These are phyloP conservation scores for Drosophila punjabiensis DNA, from an alignment of 1,140 invertebrate genomes.

Conservation along the genomic window DNA sequence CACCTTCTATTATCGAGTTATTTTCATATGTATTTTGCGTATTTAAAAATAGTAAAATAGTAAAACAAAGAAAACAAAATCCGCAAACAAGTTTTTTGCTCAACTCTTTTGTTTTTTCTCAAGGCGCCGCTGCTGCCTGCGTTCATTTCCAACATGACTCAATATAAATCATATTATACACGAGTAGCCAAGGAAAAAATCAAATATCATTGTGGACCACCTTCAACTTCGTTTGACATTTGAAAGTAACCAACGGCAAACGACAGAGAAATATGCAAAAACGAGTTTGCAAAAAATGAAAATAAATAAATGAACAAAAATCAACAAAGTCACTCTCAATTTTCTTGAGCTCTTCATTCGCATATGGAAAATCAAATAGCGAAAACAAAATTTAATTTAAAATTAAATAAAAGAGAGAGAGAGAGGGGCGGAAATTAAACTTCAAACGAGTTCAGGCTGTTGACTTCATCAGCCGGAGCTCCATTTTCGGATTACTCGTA, in stretches of 20 bases:
- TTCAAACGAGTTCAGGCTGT: slow-evolving; percentile 57
- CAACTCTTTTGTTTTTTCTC: slow-evolving; percentile 70
- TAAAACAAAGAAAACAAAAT: background rate
- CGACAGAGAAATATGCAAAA: slow-evolving; percentile 75
- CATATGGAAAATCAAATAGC: slow-evolving; percentile 52
- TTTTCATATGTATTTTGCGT: background rate
- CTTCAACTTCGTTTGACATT: slow-evolving; percentile 82
- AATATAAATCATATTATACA: slow-evolving; percentile 71
- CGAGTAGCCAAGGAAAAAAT: slow-evolving; percentile 31
- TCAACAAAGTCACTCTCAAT: slow-evolving; percentile 69
- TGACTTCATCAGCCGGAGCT: slow-evolving; percentile 62
- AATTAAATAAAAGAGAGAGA: slow-evolving; percentile 36
- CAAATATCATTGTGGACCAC: slow-evolving; percentile 74
- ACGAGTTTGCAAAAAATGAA: slow-evolving; percentile 62
- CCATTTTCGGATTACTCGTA: slow-evolving; percentile 78
- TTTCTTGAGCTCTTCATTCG: slow-evolving; percentile 70
- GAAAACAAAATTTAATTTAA: slow-evolving; percentile 25
- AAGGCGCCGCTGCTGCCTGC: slow-evolving; percentile 30
- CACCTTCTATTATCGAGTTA: slow-evolving; percentile 1
- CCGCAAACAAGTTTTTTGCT: slow-evolving; percentile 65
- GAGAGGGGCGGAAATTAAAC: slow-evolving; percentile 24
- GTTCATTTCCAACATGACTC: slow-evolving; percentile 68
- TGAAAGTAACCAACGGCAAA: slow-evolving; percentile 66
- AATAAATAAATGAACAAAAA: slow-evolving; percentile 45
- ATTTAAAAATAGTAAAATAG: slow-evolving; percentile 18